Conservation (phyloP, 2,113 vertebrate species). For the Spea multiplicata region DNA sequence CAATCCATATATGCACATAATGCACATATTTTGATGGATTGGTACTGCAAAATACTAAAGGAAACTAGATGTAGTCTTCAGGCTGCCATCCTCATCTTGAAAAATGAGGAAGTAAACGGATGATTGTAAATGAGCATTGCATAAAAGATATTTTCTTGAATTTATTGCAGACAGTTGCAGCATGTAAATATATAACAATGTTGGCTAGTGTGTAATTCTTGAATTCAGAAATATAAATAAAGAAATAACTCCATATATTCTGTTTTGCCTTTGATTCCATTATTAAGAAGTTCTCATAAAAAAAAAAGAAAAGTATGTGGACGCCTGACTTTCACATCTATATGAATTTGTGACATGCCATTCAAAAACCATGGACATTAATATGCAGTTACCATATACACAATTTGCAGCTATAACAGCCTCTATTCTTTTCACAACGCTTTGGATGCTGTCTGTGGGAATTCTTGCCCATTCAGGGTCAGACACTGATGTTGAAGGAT, state of each 20-base stretch:
- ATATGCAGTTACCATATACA: no score
- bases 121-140: slow-evolving; percentile 80
- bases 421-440: no score
- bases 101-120: slow-evolving; percentile 69
- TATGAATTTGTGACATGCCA: no score
- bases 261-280: background rate
- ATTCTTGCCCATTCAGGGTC: no score
- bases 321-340: no score
- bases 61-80: slow-evolving; percentile 72
- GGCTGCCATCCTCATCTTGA: slow-evolving; percentile 73
- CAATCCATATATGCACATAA: slow-evolving; percentile 80
- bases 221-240: slow-evolving; percentile 83
- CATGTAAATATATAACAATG: slow-evolving; percentile 86
- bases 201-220: slow-evolving; percentile 85
- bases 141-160: slow-evolving; percentile 86
- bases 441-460: no score
- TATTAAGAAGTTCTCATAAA: background rate
- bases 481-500: no score
- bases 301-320: no score
- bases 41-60: slow-evolving; percentile 72
- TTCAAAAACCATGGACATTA: no score
- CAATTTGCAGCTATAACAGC: no score
- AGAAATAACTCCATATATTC: slow-evolving; percentile 66
- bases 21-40: slow-evolving; percentile 74
- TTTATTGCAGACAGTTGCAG: slow-evolving; percentile 80